Evolutionary conservation across 2,797 vertebrate species (phyloP).

Genomic region (Poeciliopsis paucimaculata): DNA sequence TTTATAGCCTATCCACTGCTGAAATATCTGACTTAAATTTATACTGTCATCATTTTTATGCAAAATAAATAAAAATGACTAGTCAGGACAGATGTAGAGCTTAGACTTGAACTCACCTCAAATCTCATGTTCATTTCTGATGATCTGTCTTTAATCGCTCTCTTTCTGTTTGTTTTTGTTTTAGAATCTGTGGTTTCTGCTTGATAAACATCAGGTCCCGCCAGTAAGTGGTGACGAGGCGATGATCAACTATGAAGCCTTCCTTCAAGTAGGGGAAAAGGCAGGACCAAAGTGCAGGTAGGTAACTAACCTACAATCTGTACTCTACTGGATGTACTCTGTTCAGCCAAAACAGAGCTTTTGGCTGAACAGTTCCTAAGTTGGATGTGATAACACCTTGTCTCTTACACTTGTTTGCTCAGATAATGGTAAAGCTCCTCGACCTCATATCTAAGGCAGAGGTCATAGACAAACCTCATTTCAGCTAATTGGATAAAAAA

Average conservation of each 20-base stretch:
- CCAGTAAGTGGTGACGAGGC: slow-evolving; percentile 94
- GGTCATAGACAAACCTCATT: background rate
- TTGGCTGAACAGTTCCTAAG: background rate
- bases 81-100: background rate
- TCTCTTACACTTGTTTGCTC: background rate
- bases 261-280: slow-evolving; percentile 92
- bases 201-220: slow-evolving; percentile 96
- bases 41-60: background rate
- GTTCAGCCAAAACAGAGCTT: too few relatives aligned
- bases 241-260: slow-evolving; percentile 97
- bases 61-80: background rate
- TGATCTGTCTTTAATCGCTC: background rate
- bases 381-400: background rate
- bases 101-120: background rate
- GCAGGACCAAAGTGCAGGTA: slow-evolving; percentile 96
- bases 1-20: background rate
- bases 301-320: slow-evolving; percentile 43
- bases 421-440: background rate
- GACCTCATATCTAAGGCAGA: background rate
- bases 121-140: background rate
- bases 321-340: background rate
- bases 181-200: slow-evolving; percentile 96
- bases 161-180: background rate
- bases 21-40: background rate
- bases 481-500: background rate